Evolutionary conservation across 2,888 invertebrate species (phyloP), one percentile per base, ranked within the genome.

Genomic region (Luperina nickerlii): DNA sequence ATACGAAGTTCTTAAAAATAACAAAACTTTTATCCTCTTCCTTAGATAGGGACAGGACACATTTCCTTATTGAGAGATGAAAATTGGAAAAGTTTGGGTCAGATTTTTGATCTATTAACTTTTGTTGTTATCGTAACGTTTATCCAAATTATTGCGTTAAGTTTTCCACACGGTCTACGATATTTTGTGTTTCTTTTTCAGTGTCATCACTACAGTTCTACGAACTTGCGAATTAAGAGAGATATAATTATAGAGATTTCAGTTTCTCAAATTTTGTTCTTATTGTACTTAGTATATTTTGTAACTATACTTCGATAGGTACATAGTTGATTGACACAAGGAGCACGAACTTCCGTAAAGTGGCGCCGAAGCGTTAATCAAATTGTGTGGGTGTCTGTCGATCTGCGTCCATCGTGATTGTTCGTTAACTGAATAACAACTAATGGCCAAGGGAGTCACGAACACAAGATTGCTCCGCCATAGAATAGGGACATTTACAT

Each of bases 311-410:
- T 76, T 20, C n/a, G n/a, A 45, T 73, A 75, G 65, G 68, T 81
- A 80, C 60, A 60, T 77, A 81, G 88, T 88, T 88, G 79, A 82
- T 83, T 86, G 74, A 76, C 78, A 83, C 80, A 71, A 87, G 71
- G 45, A 74, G 71, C 75, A 84, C 87, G 74, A 87, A 91, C 83
- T 91, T 90, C 89, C 89, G 86, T 87, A 82, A 83, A 86, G 78
- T 87, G 85, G 83, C 84, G 79, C 84, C 77, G 85, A 76, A 83
- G 90, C 88, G 92, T 85, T 92, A 92, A 93, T 92, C 84, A 83
- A 90, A 90, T 91, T 88, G 89, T 87, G 83, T 80, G 76, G 84
- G 86, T 81, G 81, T 87, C 88, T 80, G 81, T 74, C 76, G 85
- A 80, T 82, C 76, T 76, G 84, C 77, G 86, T 78, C 74, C 76